A percentile compares a stretch with the other conserved stretches of the same genome.
Conservation (phyloP, 2,113 vertebrate genomes). For the Ictalurus furcatus region DNA sequence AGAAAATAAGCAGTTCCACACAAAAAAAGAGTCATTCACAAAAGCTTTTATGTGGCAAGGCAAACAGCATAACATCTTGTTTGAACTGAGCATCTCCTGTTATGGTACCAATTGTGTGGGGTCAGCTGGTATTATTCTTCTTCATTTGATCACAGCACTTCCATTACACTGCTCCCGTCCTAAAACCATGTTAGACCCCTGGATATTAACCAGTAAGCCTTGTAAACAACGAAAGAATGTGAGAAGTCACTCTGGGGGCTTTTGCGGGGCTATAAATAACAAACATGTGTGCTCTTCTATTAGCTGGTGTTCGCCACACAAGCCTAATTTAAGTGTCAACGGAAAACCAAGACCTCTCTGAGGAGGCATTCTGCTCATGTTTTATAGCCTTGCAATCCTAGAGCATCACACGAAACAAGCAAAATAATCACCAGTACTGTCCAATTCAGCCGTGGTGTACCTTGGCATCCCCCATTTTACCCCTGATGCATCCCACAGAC, state of each 20-base stretch:
- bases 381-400: slow-evolving; percentile 6
- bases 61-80: neutral
- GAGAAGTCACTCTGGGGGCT: slow-evolving; percentile 15
- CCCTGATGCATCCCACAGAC: slow-evolving; percentile 8
- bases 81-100: neutral
- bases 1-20: neutral
- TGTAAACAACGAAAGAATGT: slow-evolving; percentile 28
- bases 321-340: slow-evolving; percentile 32
- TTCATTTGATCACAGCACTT: slow-evolving; percentile 5
- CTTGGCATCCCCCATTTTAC: neutral
- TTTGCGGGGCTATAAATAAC: slow-evolving; percentile 37
- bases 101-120: neutral
- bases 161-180: neutral
- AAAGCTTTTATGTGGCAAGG: neutral
- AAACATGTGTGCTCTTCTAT: slow-evolving; percentile 28
- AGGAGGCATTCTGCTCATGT: slow-evolving; percentile 29
- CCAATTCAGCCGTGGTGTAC: neutral
- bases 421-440: slow-evolving; percentile 23
- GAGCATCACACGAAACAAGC: neutral
- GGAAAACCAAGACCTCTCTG: slow-evolving; percentile 22
- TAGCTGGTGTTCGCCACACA: slow-evolving; percentile 24
- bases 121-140: neutral
- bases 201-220: slow-evolving; percentile 11
- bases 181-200: slow-evolving; percentile 13
- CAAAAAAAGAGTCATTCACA: too few species aligned